Evolutionary conservation across 2,113 vertebrate genomes (phyloP), one percentile per base, ranked within the genome.

Genomic region (Cephalopholis sonnerati): DNA sequence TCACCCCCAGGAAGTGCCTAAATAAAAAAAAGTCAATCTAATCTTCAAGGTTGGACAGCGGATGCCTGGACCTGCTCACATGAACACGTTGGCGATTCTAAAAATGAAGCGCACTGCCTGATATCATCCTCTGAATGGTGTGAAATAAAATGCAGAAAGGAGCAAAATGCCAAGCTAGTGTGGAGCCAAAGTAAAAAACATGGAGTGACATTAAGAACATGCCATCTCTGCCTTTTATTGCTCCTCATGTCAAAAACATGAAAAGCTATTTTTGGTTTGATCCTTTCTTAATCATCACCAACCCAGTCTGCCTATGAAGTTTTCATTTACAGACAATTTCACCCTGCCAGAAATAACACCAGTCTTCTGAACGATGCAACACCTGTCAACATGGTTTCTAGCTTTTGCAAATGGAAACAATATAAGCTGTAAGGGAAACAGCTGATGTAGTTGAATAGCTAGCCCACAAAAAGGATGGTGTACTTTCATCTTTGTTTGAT

Each of bases 11-110:
- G 77, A 84, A 89, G 74, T 54, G 58, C 46, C 84, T 67, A 81
- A 69, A 77, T 77, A 11, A 7, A 36, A 87, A 80, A 84, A 76
- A 84, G n/a, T 82, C 55, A 20, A 76, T 82, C 69, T 71, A 75
- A 87, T 84, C 65, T 74, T 68, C 46, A 55, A 64, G 29, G 74
- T 57, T 79, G 67, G 79, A 75, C 57, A 62, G 69, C 48, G 48
- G 86, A 86, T 53, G 41, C 25, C 59, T 53, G 79, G 77, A 66
- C 71, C 39, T 12, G 36, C 57, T 79, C 67, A 65, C 25, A 81
- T 79, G 36, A 73, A 68, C 58, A 59, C n/a, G 25, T 29, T 58
- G 25, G 46, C 1, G 12, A 64, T 67, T 71, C 58, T 66, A 41
- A 25, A 86, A 77, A 77, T 74, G 9, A 83, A 74, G 36, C 6